Base-by-base conservation (phyloP, 2,113 vertebrate species). In the Galemys pyrenaicus region DNA sequence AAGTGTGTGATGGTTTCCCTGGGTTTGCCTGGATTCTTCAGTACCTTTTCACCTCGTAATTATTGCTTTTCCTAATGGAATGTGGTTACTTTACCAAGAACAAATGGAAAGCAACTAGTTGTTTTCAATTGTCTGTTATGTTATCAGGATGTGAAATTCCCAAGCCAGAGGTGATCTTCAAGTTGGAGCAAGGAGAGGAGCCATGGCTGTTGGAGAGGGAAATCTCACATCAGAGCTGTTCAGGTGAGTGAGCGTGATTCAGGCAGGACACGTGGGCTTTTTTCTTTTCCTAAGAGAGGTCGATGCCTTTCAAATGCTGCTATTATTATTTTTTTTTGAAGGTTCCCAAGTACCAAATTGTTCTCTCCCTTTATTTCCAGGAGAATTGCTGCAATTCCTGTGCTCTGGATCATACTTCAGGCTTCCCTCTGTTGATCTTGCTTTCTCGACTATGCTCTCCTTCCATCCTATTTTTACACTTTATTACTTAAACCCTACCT, bases 81-180 rank as follows among this genome's bases (percentile, higher is more conserved):
- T 64, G 41, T 30, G 41, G 7, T 83, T 71, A 49, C 10, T 79
- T 87, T 67, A 44, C 26, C 74, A 89, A 89, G 58, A 92, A 54
- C 44, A 94, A 84, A 70, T 85, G 62, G 65, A 90, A 92, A 93
- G 17, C 70, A 79, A 51, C 82, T 68, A 87, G 70, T 56, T 87
- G 81, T 39, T 90, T 41, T 84, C 46, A 89, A 37, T 93, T 92
- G 41, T 94, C 39, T 95, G 26, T 88, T 37, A 56, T 96, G 74
- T 92, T 89, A 82, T 88, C 86, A 97, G 97, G 97, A 6, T 95
- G 73, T 85, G 51, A 94, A 85, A 58, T 95, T 95, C 91, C 94
- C 54, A 97, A 97, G 73, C 96, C 97, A 92, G 96, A 97, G 37
- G 46, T 95, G 46, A 95, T 97, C 81, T 96, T 93, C 71, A 96